Evolutionary conservation across 2,888 invertebrate species (phyloP).

Genomic region (Hirtodrosophila cameraria): DNA sequence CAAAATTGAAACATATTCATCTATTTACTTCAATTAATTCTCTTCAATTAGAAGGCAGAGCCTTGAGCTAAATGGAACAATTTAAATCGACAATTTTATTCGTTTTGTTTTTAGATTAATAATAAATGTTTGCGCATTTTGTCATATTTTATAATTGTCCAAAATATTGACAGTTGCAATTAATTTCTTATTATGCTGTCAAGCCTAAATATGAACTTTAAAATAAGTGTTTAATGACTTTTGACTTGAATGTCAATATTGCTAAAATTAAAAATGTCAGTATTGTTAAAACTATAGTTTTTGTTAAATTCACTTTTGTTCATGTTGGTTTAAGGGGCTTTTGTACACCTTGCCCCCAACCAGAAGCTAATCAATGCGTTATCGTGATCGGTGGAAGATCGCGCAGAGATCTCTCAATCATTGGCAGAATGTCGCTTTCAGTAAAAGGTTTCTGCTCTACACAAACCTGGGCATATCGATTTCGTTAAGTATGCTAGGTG

Average conservation of each 20-base stretch:
- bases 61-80: too few species aligned
- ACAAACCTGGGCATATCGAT: constrained; percentile 92
- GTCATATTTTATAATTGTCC: too few species aligned
- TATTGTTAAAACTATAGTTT: constrained; percentile 2
- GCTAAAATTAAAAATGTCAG: constrained; percentile 13
- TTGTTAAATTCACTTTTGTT: constrained; percentile 27
- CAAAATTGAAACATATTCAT: too few species aligned
- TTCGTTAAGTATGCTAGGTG: constrained; percentile 90
- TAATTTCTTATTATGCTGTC: too few species aligned
- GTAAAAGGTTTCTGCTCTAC: constrained; percentile 87
- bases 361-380: constrained; percentile 20
- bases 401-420: constrained; percentile 17
- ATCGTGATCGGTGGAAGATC: constrained; percentile 18
- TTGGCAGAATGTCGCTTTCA: constrained; percentile 84
- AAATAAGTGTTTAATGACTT: background rate
- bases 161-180: too few species aligned
- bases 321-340: constrained; percentile 22
- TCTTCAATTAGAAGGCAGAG: too few species aligned
- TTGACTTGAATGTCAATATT: constrained; percentile 13
- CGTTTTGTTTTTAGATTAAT: too few species aligned
- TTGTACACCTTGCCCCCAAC: background rate
- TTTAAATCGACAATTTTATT: too few species aligned
- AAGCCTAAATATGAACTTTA: too few species aligned
- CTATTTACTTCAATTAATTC: too few species aligned
- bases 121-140: too few species aligned